Conservation (phyloP, 2,113 vertebrate genomes). For the Phocoena sinus region DNA sequence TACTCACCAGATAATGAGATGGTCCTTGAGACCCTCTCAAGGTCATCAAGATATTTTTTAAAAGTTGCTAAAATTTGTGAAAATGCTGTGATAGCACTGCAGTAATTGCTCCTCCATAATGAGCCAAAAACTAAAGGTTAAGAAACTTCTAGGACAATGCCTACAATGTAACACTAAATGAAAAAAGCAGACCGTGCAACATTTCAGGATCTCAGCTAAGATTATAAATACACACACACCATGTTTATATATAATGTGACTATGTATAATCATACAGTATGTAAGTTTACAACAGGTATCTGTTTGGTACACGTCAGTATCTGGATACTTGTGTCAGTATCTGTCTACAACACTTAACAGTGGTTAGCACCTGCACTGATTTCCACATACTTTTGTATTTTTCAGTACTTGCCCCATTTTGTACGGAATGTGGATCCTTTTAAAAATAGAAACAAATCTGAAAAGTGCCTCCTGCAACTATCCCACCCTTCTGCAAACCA, state of each 20-base stretch:
- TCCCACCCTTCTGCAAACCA: neutral
- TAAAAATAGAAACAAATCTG: neutral
- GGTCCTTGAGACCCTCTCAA: neutral
- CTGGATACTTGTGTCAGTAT: neutral
- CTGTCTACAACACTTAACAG: neutral
- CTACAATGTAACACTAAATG: neutral
- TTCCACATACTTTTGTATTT: neutral
- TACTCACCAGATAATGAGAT: neutral
- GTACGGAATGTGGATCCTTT: neutral
- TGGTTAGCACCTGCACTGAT: neutral
- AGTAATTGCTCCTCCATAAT: neutral
- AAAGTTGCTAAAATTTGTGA: neutral
- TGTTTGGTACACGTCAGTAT: neutral
- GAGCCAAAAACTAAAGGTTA: neutral
- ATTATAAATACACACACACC: neutral
- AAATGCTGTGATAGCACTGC: neutral
- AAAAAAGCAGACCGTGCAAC: neutral
- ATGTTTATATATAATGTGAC: neutral
- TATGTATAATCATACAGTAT: neutral
- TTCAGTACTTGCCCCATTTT: neutral
- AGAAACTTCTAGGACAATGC: neutral
- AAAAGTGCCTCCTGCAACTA: neutral
- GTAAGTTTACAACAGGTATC: neutral
- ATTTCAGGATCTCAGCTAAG: neutral
- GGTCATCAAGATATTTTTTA: neutral